Evolutionary conservation across 2,888 invertebrate species (phyloP).

Genomic region (Oscheius sp.): DNA sequence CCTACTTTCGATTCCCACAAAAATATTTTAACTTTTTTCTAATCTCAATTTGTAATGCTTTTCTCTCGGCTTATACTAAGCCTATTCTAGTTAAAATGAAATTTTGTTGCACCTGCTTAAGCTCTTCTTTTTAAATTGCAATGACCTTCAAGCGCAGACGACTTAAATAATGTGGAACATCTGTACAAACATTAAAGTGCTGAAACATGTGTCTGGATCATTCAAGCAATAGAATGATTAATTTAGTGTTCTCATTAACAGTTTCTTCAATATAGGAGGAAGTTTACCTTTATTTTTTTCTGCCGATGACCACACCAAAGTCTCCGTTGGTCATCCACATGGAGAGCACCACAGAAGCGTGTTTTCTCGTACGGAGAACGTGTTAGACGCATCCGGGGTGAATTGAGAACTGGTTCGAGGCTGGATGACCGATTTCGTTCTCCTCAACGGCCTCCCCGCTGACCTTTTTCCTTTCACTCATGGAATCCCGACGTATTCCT

Average conservation of each 20-base stretch:
- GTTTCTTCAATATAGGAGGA: no score
- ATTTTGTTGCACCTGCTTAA: neutral
- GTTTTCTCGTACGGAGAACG: slow-evolving; percentile 29
- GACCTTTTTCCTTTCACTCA: slow-evolving; percentile 34
- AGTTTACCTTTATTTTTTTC: slow-evolving; percentile 5
- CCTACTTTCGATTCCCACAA: neutral
- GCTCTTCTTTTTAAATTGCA: no score
- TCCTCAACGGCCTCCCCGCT: slow-evolving; percentile 28
- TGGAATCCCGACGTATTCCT: slow-evolving; percentile 19
- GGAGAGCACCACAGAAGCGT: slow-evolving; percentile 10
- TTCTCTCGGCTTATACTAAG: neutral
- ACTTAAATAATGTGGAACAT: no score
- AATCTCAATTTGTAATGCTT: neutral
- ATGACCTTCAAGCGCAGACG: no score
- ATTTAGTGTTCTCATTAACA: no score
- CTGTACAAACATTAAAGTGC: no score
- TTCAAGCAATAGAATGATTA: no score
- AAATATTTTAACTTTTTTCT: no score
- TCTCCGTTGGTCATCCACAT: slow-evolving; percentile 6
- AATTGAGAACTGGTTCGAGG: slow-evolving; percentile 28
- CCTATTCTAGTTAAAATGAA: neutral
- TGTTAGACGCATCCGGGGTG: slow-evolving; percentile 30
- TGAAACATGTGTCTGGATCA: no score
- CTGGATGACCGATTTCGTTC: slow-evolving; percentile 30
- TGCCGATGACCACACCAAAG: neutral